Evolutionary conservation across 2,113 vertebrate species (phyloP).

Genomic region (Hemicordylus capensis): DNA sequence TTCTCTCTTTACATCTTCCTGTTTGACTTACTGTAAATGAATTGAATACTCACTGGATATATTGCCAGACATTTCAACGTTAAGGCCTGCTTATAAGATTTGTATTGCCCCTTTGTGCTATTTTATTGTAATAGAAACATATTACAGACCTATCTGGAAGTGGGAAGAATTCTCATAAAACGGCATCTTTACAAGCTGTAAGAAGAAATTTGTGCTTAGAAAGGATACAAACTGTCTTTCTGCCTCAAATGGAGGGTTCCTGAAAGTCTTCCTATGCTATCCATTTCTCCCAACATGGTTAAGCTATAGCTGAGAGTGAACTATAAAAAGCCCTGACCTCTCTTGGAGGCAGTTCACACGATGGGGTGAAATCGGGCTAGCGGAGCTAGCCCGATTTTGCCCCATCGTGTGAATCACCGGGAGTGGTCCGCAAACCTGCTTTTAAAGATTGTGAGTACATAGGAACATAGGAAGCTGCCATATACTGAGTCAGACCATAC

Average conservation of each 20-base stretch:
- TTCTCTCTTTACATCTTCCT: constrained; percentile 8
- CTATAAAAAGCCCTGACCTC: not conserved
- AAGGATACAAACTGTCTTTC: not conserved
- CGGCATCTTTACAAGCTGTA: constrained; percentile 8
- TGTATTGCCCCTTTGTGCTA: constrained; percentile 28
- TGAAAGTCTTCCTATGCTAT: not conserved
- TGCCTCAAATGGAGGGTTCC: not conserved
- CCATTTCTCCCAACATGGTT: not conserved
- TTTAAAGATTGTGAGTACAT: no score
- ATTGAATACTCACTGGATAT: constrained; percentile 29
- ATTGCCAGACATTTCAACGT: constrained; percentile 10
- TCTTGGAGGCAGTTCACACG: no score
- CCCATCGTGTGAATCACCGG: no score
- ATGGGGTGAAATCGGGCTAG: no score
- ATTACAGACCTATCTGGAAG: constrained; percentile 7
- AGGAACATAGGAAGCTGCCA: no score
- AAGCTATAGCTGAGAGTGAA: not conserved
- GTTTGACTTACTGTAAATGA: constrained; percentile 27
- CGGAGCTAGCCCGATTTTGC: no score
- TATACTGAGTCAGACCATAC: no score
- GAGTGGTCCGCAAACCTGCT: no score
- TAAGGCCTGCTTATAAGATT: constrained; percentile 25
- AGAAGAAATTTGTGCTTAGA: constrained; percentile 6
- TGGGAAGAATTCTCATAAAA: constrained; percentile 9
- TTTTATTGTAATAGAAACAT: constrained; percentile 27